Evolutionary conservation across 1,140 invertebrate species (phyloP).

Genomic region (Drosophila lacertosa): DNA sequence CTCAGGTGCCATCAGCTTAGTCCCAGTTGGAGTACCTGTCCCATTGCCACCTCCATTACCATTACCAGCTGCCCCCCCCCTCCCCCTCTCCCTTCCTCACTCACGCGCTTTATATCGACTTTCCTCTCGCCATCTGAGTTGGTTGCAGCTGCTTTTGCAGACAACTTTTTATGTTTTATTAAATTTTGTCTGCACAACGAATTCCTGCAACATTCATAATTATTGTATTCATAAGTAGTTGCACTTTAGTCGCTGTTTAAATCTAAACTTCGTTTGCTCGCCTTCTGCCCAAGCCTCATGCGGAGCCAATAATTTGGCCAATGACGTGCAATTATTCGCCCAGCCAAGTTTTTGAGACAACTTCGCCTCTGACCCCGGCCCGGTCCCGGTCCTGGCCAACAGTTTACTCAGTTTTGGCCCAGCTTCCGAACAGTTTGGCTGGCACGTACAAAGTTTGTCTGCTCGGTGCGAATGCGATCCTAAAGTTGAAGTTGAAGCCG

Average conservation of each 20-base stretch:
- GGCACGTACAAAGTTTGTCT: slow-evolving; percentile 79
- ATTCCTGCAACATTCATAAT: neutral
- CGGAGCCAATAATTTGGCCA: slow-evolving; percentile 71
- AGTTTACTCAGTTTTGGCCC: neutral
- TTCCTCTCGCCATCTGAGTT: slow-evolving; percentile 55
- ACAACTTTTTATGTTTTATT: slow-evolving; percentile 71
- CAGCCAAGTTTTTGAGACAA: slow-evolving; percentile 55
- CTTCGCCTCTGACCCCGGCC: slow-evolving; percentile 1
- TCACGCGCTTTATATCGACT: too few relatives aligned
- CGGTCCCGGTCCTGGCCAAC: neutral
- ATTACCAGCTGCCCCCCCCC: neutral
- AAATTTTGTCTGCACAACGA: slow-evolving; percentile 41
- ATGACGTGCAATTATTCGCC: slow-evolving; percentile 75
- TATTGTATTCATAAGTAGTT: neutral
- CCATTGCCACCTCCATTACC: slow-evolving; percentile 1
- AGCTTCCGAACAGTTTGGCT: slow-evolving; percentile 9
- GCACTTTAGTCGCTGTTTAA: slow-evolving; percentile 1
- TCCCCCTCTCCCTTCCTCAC: neutral
- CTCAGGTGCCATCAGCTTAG: slow-evolving; percentile 44
- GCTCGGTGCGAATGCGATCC: slow-evolving; percentile 49
- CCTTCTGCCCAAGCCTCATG: slow-evolving; percentile 5
- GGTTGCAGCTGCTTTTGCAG: slow-evolving; percentile 39
- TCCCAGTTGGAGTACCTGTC: neutral
- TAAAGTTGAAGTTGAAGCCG: slow-evolving; percentile 23
- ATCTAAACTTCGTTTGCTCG: slow-evolving; percentile 4